These are phyloP conservation scores for Paguma larvata DNA, from an alignment of 2,797 vertebrate species.

Conservation along the genomic window DNA sequence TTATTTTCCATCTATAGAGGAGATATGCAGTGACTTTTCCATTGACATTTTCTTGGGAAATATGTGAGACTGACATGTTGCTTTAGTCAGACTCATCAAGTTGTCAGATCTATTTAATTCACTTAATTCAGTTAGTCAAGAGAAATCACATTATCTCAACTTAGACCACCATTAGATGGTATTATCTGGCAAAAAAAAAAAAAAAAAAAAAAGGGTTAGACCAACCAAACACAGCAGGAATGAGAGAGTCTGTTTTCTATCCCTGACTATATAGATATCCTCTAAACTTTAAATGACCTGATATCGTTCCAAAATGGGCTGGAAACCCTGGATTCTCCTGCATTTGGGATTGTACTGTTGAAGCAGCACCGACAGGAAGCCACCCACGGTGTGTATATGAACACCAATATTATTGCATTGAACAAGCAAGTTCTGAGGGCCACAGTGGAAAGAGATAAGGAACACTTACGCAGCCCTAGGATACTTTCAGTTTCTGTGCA, in stretches of 20 bases:
- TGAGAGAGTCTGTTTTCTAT: slow-evolving; percentile 37
- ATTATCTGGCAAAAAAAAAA: not conserved
- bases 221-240: not conserved
- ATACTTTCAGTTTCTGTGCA: not conserved
- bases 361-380: not conserved
- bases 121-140: slow-evolving; percentile 67
- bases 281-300: slow-evolving; percentile 37
- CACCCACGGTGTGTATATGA: not conserved
- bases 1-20: slow-evolving; percentile 30
- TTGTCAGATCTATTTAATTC: slow-evolving; percentile 57
- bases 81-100: slow-evolving; percentile 62
- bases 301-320: not conserved
- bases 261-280: not conserved
- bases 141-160: slow-evolving; percentile 60
- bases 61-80: not conserved
- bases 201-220: not conserved
- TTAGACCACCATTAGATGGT: not conserved
- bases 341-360: not conserved
- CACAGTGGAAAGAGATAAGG: not conserved
- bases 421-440: slow-evolving; percentile 9
- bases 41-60: slow-evolving; percentile 28
- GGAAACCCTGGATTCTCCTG: not conserved
- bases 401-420: not conserved
- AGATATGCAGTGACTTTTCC: not conserved
- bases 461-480: not conserved